Base-by-base conservation (phyloP, 37 sponge, comb jelly and placozoan species). In the Spongilla lacustris region DNA sequence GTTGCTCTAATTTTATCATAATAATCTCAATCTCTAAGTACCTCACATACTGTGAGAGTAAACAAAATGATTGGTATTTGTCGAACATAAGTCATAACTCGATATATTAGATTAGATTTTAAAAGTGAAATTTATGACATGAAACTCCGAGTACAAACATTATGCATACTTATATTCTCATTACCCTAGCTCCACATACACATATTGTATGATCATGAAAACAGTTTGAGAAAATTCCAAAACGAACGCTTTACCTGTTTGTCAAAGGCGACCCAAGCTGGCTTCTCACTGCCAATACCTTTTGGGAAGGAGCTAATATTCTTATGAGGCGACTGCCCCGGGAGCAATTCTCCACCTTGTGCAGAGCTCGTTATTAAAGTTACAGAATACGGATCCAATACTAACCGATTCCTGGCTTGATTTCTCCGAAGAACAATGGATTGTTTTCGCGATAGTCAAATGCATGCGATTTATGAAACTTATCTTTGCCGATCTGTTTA, bases 241-340 rank as follows among this genome's bases (percentile, higher is more conserved):
- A n/a, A n/a, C n/a, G n/a, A n/a, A n/a, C n/a, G 25, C 48, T 50
- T 14, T 79, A 93, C 94, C 86, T 98, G 96, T 72, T 93, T 87
- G 84, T 98, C 99, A 85, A 97, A 97, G 67, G 97, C 99, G 35
- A 98, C 94, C 99, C 99, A 98, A 5, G 99, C 94, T 17, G 99
- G 99, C 68, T 93, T 76, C 27, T 92, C 78, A 32, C 83, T 83
- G 25, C 97, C 97, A 0, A 87, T 73, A 29, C 96, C 96, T 34
- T 89, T 89, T 25, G 99, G 99, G 66, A 88, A 97, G 22, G 90
- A 83, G 50, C 92, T 97, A 24, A 49, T 72, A 29, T 87, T 93
- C 35, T 84, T 78, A 23, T 76, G 36, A 10, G 84, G 80, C 8
- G 68, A 68, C 73, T 89, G 91, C 30, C 98, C 98, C 23, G 81